Conservation (phyloP, 1,140 invertebrate genomes). For the Belonocnema kinseyi region DNA sequence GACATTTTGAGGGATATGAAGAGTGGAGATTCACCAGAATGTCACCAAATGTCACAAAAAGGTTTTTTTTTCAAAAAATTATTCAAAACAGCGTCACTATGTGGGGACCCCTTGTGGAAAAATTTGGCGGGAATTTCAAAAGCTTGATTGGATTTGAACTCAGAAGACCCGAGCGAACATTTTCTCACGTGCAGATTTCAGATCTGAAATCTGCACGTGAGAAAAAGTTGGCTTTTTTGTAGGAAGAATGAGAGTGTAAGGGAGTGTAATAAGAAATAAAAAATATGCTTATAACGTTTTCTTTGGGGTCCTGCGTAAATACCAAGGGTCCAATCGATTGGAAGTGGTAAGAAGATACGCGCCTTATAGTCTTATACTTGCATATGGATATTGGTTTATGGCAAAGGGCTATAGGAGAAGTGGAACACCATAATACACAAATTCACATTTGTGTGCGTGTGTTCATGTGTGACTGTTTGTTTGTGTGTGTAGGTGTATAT, state of each 20-base stretch:
- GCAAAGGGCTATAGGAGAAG: background rate
- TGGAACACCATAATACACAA: background rate
- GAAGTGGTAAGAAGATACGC: constrained; percentile 66
- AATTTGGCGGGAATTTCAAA: no score
- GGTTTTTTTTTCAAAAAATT: no score
- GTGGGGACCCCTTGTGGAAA: no score
- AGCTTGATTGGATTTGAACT: no score
- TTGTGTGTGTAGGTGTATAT: background rate
- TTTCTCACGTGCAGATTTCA: no score
- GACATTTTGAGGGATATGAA: no score
- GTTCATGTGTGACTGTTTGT: no score
- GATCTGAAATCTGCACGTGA: background rate
- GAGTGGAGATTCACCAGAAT: no score
- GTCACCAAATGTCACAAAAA: no score
- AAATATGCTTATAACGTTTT: constrained; percentile 24
- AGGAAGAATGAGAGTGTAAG: no score
- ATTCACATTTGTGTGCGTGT: background rate
- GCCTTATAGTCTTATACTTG: constrained; percentile 32
- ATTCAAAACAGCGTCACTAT: no score
- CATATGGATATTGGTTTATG: constrained; percentile 15
- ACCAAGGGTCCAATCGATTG: constrained; percentile 61
- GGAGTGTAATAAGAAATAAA: background rate
- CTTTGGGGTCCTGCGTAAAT: constrained; percentile 57
- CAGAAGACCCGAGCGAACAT: no score
- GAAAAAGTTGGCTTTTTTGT: background rate